Conservation (phyloP, 1,140 invertebrate genomes). For the Apis florea region DNA sequence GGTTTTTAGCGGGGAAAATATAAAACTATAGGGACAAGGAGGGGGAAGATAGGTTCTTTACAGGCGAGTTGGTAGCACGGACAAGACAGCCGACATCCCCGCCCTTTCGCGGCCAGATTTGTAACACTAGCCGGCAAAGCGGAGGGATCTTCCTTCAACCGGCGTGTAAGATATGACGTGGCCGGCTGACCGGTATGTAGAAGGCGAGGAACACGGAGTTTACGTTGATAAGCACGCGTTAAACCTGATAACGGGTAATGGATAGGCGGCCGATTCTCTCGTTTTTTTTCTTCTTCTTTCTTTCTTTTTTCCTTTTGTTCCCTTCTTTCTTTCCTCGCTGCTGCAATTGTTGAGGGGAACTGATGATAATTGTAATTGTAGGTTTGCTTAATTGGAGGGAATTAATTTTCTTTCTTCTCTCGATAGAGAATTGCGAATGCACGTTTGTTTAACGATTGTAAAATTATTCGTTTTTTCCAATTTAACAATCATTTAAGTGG, state of each 20-base stretch:
- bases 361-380: too few relatives aligned
- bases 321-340: background rate
- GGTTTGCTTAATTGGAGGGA: too few relatives aligned
- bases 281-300: background rate
- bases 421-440: too few relatives aligned
- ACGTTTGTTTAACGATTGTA: too few relatives aligned
- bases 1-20: slow-evolving; percentile 70
- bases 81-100: slow-evolving; percentile 75
- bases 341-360: background rate
- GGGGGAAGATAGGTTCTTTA: slow-evolving; percentile 71
- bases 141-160: slow-evolving; percentile 52
- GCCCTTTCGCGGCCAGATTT: slow-evolving; percentile 70
- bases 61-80: slow-evolving; percentile 72
- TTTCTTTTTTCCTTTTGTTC: too few relatives aligned
- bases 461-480: too few relatives aligned
- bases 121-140: slow-evolving; percentile 68
- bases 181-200: slow-evolving; percentile 6
- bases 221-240: slow-evolving; percentile 38
- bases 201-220: slow-evolving; percentile 31
- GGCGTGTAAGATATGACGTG: slow-evolving; percentile 44
- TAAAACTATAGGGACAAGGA: slow-evolving; percentile 45
- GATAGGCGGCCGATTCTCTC: background rate
- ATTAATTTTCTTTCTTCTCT: too few relatives aligned
- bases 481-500: too few relatives aligned
- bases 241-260: slow-evolving; percentile 37